phyloP scores from a whole-genome alignment of 1,140 invertebrate genomes.

The Solen grandis region DNA sequence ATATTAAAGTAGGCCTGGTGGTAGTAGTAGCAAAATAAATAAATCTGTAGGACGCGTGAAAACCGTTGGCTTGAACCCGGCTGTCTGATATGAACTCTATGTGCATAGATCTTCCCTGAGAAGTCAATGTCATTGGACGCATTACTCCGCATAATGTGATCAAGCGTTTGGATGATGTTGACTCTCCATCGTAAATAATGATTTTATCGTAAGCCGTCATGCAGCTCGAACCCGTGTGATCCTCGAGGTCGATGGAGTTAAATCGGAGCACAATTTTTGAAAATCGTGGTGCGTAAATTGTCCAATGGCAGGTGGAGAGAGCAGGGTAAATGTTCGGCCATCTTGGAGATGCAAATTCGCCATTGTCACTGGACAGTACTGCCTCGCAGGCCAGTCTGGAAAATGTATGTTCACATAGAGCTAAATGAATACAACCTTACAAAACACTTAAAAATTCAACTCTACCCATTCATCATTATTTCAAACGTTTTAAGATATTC shows the following conservation, averaged over 20 bases:
- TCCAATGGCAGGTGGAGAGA: slow-evolving; percentile 63
- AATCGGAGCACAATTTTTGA: slow-evolving; percentile 33
- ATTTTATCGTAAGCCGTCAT: slow-evolving; percentile 50
- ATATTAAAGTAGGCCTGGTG: slow-evolving; percentile 33
- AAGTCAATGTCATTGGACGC: slow-evolving; percentile 52
- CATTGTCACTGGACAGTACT: slow-evolving; percentile 60
- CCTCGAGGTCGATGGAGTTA: slow-evolving; percentile 41
- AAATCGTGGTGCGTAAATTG: slow-evolving; percentile 37
- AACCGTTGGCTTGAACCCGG: slow-evolving; percentile 65
- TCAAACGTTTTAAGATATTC: too few species aligned
- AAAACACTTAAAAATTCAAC: too few species aligned
- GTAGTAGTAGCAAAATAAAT: slow-evolving; percentile 55
- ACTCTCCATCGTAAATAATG: slow-evolving; percentile 59
- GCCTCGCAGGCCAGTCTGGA: slow-evolving; percentile 72
- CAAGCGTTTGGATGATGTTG: slow-evolving; percentile 32
- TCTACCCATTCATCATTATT: too few species aligned
- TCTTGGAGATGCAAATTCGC: slow-evolving; percentile 68
- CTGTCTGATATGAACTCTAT: slow-evolving; percentile 64
- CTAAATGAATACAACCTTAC: too few species aligned
- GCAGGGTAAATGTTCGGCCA: slow-evolving; percentile 68
- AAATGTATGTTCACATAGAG: too few species aligned
- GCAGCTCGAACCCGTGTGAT: slow-evolving; percentile 41
- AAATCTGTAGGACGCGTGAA: slow-evolving; percentile 70
- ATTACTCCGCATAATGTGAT: slow-evolving; percentile 62
- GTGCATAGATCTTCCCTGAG: slow-evolving; percentile 56